phyloP scores from a whole-genome alignment of 1,140 invertebrate species.

The Tetramorium simillimum region DNA sequence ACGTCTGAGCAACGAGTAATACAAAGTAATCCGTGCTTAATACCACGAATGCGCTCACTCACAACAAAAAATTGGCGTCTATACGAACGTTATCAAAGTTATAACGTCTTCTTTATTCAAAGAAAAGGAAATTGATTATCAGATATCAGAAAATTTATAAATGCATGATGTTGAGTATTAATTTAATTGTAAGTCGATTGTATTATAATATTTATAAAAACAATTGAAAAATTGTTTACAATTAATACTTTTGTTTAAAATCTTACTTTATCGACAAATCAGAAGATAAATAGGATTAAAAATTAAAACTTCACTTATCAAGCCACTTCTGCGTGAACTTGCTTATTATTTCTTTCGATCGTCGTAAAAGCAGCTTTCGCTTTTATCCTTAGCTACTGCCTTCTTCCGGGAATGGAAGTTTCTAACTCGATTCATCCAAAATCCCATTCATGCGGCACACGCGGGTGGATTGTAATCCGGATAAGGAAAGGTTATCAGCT shows the following conservation, averaged over 20 bases:
- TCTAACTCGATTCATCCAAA: constrained; percentile 56
- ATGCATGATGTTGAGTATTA: not conserved
- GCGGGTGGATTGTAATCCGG: constrained; percentile 54
- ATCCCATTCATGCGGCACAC: constrained; percentile 55
- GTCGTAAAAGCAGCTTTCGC: constrained; percentile 6
- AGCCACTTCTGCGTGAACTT: not conserved
- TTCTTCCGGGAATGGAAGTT: constrained; percentile 18
- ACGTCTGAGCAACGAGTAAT: constrained; percentile 61
- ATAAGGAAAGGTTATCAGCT: constrained; percentile 60
- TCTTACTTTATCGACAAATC: not conserved
- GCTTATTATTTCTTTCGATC: constrained; percentile 27
- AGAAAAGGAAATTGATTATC: not conserved
- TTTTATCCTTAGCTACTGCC: not conserved
- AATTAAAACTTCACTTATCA: constrained; percentile 21
- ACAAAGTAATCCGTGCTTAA: constrained; percentile 64
- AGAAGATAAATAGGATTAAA: not conserved
- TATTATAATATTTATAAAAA: constrained; percentile 6
- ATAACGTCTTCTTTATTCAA: not conserved
- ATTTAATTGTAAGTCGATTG: not conserved
- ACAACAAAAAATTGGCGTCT: not conserved
- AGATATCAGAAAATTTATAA: not conserved
- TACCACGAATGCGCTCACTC: not conserved
- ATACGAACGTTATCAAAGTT: not conserved
- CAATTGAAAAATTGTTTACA: not conserved
- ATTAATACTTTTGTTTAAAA: not conserved